phyloP scores from a whole-genome alignment of 1,140 invertebrate genomes.

The Pseudomyrmex dendroicus region DNA sequence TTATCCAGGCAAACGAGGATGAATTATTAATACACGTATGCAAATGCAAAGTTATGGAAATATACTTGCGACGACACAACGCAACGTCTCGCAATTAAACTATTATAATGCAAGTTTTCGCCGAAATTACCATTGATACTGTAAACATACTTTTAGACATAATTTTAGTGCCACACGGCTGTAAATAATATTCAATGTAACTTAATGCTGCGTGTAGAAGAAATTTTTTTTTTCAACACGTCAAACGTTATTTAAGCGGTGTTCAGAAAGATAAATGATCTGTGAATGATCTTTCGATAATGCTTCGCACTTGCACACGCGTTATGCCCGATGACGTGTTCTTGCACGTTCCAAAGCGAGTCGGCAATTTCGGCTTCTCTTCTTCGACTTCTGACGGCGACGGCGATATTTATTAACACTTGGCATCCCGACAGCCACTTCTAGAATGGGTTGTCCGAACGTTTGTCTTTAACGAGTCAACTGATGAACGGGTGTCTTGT shows the following conservation, averaged over 20 bases:
- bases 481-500: conserved; percentile 70
- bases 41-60: conserved; percentile 85
- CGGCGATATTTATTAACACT: conserved; percentile 77
- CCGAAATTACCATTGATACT: conserved; percentile 12
- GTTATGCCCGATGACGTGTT: conserved; percentile 30
- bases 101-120: conserved; percentile 75
- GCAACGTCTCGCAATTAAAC: conserved; percentile 72
- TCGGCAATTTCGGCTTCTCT: conserved; percentile 66
- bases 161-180: conserved; percentile 6
- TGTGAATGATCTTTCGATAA: background rate
- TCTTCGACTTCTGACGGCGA: conserved; percentile 41
- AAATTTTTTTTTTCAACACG: background rate
- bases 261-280: background rate
- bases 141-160: conserved; percentile 12
- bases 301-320: conserved; percentile 29
- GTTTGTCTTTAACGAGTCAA: conserved; percentile 69
- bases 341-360: conserved; percentile 28
- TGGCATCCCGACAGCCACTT: conserved; percentile 75
- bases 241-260: background rate
- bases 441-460: conserved; percentile 64
- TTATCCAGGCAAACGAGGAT: conserved; percentile 61
- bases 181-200: conserved; percentile 15
- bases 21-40: conserved; percentile 84
- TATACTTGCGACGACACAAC: conserved; percentile 79
- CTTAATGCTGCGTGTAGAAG: conserved; percentile 11